Evolutionary conservation across 1,140 invertebrate species (phyloP), one percentile per base, ranked within the genome.

Genomic region (Neodiprion virginianus): DNA sequence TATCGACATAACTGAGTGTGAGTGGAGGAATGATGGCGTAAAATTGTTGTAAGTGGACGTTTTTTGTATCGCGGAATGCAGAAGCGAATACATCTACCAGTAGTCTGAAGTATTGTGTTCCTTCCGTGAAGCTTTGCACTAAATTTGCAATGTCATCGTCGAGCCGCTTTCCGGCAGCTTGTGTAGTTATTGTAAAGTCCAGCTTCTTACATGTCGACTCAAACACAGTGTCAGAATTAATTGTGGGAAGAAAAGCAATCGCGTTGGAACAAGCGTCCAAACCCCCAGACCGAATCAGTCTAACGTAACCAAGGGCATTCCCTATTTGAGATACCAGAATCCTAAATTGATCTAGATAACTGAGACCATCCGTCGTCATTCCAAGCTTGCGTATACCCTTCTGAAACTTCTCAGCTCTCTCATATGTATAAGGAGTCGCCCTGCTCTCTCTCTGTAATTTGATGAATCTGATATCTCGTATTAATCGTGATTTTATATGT

Each of bases 271-370:
- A 96, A 75, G 96, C 97, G 84, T 98, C 95, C 10, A 98, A 91
- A 12, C 96, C 96, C 7, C 98, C 98, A 7, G 97, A 98, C 75
- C 96, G 91, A 69, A 99, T 95, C 86, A 99, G 93, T 53, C 98
- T 90, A 1, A 99, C 96, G 85, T 98, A 99, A 8, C 98, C 98
- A 89, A 99, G 93, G 1, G 97, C 96, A 89, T 99, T 99, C 12
- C 98, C 97, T 80, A 99, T 98, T 82, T 99, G 96, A 49, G 94
- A 97, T 49, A 99, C 96, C 0, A 99, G 88, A 77, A 94, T 93
- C 65, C 98, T 90, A 88, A 99, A 99, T 77, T 97, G 91, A 88
- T 99, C 98, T 81, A 99, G 91, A 85, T 97, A 98, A 75, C 94
- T 96, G 69, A 93, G 85, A 8, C 96, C 96, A 80, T 97, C 95